Evolutionary conservation across 2,797 vertebrate species (phyloP).

Genomic region (Melanotaenia maccullochi): DNA sequence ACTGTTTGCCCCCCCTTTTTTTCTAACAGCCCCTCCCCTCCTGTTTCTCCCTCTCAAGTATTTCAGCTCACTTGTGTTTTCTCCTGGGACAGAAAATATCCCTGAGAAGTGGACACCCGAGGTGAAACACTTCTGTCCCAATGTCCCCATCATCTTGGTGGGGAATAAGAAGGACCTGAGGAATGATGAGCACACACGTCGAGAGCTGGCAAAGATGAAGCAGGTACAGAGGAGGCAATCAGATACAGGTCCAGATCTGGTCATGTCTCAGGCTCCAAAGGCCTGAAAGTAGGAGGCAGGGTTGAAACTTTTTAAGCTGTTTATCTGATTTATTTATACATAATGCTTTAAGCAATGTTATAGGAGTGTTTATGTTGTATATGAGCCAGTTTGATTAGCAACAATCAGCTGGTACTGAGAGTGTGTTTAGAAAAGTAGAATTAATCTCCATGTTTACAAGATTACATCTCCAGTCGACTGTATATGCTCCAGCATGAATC

Average conservation of each 20-base stretch:
- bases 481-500: constrained; percentile 1
- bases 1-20: constrained; percentile 43
- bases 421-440: constrained; percentile 9
- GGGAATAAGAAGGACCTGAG: constrained; percentile 98
- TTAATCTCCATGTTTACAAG: not conserved
- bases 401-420: not conserved
- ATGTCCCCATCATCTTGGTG: constrained; percentile 97
- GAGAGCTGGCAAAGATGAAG: constrained; percentile 97
- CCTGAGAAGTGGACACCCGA: constrained; percentile 98
- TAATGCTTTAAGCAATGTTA: not conserved
- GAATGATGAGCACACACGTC: constrained; percentile 92
- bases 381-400: not conserved
- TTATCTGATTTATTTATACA: constrained; percentile 10
- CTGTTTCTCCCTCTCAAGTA: not conserved
- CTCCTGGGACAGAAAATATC: constrained; percentile 89
- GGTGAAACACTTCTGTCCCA: constrained; percentile 99
- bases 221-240: constrained; percentile 82
- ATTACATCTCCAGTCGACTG: not conserved
- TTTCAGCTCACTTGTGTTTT: constrained; percentile 43
- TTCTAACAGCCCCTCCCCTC: not conserved
- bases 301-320: not conserved
- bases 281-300: not conserved
- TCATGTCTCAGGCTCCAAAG: not conserved
- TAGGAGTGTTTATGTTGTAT: not conserved
- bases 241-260: not conserved